A percentile compares a stretch with the other conserved stretches of the same genome.
phyloP scores from a whole-genome alignment of 2,888 invertebrate genomes.

The Amblyteles armatorius region DNA sequence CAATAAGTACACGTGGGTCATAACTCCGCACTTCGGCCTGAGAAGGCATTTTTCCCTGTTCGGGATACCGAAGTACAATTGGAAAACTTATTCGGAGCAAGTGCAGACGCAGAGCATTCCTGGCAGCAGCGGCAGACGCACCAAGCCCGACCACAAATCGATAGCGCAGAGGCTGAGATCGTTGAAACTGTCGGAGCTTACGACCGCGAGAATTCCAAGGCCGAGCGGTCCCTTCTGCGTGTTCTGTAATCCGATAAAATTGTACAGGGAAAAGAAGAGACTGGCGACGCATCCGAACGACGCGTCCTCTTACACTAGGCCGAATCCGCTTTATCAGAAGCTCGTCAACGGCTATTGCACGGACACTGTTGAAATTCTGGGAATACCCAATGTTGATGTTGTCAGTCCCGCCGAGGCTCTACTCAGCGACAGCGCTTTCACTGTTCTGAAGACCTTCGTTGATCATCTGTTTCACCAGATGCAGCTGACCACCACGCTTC shows the following conservation, averaged over 20 bases:
- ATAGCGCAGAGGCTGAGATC: constrained; percentile 79
- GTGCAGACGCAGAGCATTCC: constrained; percentile 72
- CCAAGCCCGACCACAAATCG: constrained; percentile 79
- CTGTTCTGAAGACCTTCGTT: constrained; percentile 82
- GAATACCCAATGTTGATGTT: constrained; percentile 83
- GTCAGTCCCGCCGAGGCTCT: constrained; percentile 84
- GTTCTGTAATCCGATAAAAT: constrained; percentile 82
- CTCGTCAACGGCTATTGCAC: constrained; percentile 83
- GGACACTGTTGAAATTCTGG: constrained; percentile 81
- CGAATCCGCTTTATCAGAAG: constrained; percentile 82
- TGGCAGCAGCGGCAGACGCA: constrained; percentile 63
- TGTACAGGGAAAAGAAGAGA: constrained; percentile 82
- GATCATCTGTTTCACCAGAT: constrained; percentile 84
- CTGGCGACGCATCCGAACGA: constrained; percentile 78
- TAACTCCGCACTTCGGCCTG: constrained; percentile 81
- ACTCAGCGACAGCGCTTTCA: constrained; percentile 80
- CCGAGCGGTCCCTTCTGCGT: constrained; percentile 83
- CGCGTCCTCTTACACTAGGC: constrained; percentile 78
- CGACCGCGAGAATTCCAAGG: constrained; percentile 76
- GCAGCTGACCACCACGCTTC: constrained; percentile 80
- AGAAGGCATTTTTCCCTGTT: constrained; percentile 83
- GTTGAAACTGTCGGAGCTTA: constrained; percentile 78
- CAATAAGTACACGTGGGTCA: constrained; percentile 84
- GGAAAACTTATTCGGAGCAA: constrained; percentile 74
- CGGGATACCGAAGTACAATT: constrained; percentile 82